Evolutionary conservation across 2,888 invertebrate species (phyloP).

Genomic region (Pseudococcus viburni): DNA sequence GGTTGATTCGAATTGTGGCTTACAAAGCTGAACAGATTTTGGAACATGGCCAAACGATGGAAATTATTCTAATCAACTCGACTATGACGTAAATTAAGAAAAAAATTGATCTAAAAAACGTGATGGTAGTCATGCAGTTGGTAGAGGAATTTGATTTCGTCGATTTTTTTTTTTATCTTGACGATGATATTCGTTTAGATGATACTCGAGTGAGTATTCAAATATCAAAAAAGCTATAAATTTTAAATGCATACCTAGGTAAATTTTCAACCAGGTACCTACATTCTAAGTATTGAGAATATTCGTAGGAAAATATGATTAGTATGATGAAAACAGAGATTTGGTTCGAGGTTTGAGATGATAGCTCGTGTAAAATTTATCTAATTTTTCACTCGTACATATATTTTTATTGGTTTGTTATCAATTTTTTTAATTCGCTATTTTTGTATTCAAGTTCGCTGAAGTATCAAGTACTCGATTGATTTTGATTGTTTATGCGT

Average conservation of each 20-base stretch:
- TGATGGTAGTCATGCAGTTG: neutral
- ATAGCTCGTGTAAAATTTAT: conserved; percentile 1
- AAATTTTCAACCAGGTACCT: no score
- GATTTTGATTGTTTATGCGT: no score
- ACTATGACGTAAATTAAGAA: neutral
- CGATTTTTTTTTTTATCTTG: no score
- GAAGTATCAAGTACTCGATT: no score
- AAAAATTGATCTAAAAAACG: conserved; percentile 6
- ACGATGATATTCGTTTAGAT: neutral
- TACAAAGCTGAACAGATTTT: conserved; percentile 17
- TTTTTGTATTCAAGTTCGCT: no score
- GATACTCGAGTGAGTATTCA: no score
- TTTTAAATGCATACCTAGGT: no score
- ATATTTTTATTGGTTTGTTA: neutral
- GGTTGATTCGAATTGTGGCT: neutral
- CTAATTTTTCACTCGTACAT: neutral
- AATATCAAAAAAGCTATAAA: no score
- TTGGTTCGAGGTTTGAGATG: neutral
- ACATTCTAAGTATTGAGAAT: no score
- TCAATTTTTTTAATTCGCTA: no score
- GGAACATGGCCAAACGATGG: neutral
- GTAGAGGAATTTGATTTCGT: neutral
- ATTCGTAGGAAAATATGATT: neutral
- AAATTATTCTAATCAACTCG: neutral
- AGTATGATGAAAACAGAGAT: neutral